Conservation (phyloP, 2,888 invertebrate genomes). For the Nemotelus nigrinus region DNA sequence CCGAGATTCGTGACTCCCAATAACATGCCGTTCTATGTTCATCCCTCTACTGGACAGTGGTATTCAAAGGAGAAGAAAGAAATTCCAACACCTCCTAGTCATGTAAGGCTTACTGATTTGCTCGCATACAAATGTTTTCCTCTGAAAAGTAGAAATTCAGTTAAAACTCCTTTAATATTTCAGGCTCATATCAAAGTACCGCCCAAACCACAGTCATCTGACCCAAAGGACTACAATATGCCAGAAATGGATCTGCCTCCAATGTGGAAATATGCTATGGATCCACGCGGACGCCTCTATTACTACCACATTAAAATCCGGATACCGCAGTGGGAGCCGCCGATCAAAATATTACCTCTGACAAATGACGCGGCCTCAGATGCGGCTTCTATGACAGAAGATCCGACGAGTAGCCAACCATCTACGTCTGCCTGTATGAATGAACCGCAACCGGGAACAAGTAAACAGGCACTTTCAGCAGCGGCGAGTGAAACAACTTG, state of each 20-base stretch:
- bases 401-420: neutral
- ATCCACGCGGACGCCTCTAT: slow-evolving; percentile 84
- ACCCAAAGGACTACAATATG: slow-evolving; percentile 60
- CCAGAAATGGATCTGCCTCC: slow-evolving; percentile 77
- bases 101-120: slow-evolving; percentile 52
- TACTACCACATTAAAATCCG: slow-evolving; percentile 88
- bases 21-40: slow-evolving; percentile 61
- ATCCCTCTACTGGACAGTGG: slow-evolving; percentile 63
- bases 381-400: neutral
- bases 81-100: slow-evolving; percentile 60
- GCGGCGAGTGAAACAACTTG: slow-evolving; percentile 41
- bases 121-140: neutral
- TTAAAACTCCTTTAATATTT: neutral
- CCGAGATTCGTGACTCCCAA: slow-evolving; percentile 58
- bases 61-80: slow-evolving; percentile 59
- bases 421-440: neutral
- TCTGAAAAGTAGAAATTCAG: neutral
- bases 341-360: slow-evolving; percentile 60
- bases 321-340: slow-evolving; percentile 83
- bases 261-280: slow-evolving; percentile 87
- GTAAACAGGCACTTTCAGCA: slow-evolving; percentile 36
- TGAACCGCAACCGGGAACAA: slow-evolving; percentile 44
- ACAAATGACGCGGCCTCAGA: slow-evolving; percentile 62
- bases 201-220: slow-evolving; percentile 56
- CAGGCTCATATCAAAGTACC: slow-evolving; percentile 57